A percentile compares a stretch with the other conserved stretches of the same genome.
Evolutionary conservation across 2,797 vertebrate genomes (phyloP).

Genomic region (Mastacembelus armatus): DNA sequence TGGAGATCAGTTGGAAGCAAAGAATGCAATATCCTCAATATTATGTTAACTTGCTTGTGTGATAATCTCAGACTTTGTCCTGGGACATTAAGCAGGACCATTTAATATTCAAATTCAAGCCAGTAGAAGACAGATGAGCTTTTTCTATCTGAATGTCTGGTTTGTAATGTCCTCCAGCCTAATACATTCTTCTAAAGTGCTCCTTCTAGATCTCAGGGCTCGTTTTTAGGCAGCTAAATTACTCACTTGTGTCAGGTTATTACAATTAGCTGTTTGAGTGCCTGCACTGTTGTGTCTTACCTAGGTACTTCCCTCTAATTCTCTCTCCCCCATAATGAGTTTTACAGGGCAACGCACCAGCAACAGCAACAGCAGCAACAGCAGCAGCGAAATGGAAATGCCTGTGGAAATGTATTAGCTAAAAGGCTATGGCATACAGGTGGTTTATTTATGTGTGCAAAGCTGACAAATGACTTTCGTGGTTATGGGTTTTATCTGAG

Average conservation of each 20-base stretch:
- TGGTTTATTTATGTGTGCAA: slow-evolving; percentile 65
- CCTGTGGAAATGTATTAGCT: slow-evolving; percentile 70
- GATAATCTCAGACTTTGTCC: slow-evolving; percentile 53
- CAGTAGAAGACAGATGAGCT: slow-evolving; percentile 66
- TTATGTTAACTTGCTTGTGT: slow-evolving; percentile 52
- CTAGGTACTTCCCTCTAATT: slow-evolving; percentile 71
- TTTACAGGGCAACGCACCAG: slow-evolving; percentile 66
- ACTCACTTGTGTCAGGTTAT: slow-evolving; percentile 85
- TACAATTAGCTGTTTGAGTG: slow-evolving; percentile 81
- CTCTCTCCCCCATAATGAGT: slow-evolving; percentile 73
- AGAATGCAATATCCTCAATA: slow-evolving; percentile 51
- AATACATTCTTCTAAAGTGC: slow-evolving; percentile 76
- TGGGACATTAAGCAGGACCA: slow-evolving; percentile 34
- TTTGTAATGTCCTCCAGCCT: slow-evolving; percentile 70
- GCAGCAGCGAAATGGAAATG: slow-evolving; percentile 68
- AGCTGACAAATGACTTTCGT: slow-evolving; percentile 67
- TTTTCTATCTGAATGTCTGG: slow-evolving; percentile 57
- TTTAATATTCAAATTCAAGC: slow-evolving; percentile 71
- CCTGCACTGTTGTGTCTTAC: slow-evolving; percentile 67
- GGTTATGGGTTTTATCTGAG: slow-evolving; percentile 62
- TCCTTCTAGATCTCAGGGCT: slow-evolving; percentile 71
- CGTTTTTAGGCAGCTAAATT: slow-evolving; percentile 77
- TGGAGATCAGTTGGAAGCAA: slow-evolving; percentile 51
- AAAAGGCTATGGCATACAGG: slow-evolving; percentile 62
- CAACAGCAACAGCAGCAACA: slow-evolving; percentile 60